Conservation (phyloP, 2,888 invertebrate genomes). For the Globia sparganii region DNA sequence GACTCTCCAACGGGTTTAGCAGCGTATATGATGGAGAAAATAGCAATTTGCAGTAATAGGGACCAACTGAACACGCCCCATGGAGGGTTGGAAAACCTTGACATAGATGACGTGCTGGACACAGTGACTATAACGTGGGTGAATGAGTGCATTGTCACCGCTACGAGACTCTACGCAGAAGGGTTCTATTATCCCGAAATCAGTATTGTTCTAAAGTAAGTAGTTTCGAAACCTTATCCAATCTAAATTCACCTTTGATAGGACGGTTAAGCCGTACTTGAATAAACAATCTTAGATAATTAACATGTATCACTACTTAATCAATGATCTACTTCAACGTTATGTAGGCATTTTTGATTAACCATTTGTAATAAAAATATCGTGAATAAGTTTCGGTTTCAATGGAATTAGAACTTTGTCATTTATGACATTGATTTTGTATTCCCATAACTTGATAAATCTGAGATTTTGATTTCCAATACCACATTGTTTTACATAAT, state of each 20-base stretch:
- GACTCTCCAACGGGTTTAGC: constrained; percentile 96
- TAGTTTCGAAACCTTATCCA: not conserved
- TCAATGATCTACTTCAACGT: not conserved
- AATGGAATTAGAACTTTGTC: not conserved
- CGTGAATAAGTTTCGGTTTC: not conserved
- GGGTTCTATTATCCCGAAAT: constrained; percentile 77
- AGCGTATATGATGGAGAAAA: constrained; percentile 97
- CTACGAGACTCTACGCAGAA: constrained; percentile 94
- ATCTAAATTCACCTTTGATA: not conserved
- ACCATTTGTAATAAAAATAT: not conserved
- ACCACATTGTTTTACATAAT: not conserved
- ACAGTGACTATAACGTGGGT: constrained; percentile 96
- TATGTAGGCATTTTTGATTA: not conserved
- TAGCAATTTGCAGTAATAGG: constrained; percentile 92
- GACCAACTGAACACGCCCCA: constrained; percentile 90
- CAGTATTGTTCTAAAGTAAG: constrained; percentile 76
- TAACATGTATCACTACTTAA: not conserved
- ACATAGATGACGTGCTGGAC: constrained; percentile 94
- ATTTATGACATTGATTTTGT: not conserved
- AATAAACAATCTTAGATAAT: not conserved
- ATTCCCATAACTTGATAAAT: not conserved
- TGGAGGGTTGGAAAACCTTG: constrained; percentile 92
- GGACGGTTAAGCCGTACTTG: not conserved
- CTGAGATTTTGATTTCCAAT: not conserved
- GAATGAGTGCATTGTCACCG: constrained; percentile 94